A percentile compares a stretch with the other conserved stretches of the same genome.
Conservation (phyloP, 2,888 invertebrate genomes). For the Caradrina kadenii region DNA sequence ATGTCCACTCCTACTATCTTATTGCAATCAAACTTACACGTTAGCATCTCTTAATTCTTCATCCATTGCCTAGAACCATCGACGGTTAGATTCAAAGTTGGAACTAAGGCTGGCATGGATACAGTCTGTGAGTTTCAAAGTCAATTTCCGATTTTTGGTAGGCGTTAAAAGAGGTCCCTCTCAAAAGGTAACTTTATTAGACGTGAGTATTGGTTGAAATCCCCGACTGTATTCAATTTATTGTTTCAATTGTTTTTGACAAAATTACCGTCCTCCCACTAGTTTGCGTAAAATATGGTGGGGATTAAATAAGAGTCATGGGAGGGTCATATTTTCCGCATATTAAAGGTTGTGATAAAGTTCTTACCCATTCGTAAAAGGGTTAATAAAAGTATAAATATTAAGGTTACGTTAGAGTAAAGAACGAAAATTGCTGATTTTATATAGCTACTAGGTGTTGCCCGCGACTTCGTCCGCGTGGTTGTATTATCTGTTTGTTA, state of each 20-base stretch:
- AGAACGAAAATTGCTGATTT: no score
- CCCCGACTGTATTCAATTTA: slow-evolving; percentile 64
- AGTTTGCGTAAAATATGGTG: slow-evolving; percentile 37
- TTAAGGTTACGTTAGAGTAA: background rate
- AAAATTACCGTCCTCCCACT: slow-evolving; percentile 43
- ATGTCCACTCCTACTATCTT: slow-evolving; percentile 35
- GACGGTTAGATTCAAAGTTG: background rate
- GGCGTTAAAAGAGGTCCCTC: slow-evolving; percentile 39
- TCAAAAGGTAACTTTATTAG: slow-evolving; percentile 61
- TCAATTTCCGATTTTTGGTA: slow-evolving; percentile 14
- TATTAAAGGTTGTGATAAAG: slow-evolving; percentile 41
- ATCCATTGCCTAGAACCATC: slow-evolving; percentile 19
- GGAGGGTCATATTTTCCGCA: slow-evolving; percentile 27
- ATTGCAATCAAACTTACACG: background rate
- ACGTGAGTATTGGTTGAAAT: slow-evolving; percentile 63
- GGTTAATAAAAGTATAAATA: slow-evolving; percentile 9
- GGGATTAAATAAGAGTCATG: slow-evolving; percentile 33
- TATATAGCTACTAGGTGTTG: no score
- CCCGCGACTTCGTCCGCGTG: no score
- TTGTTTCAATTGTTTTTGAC: slow-evolving; percentile 63
- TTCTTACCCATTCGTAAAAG: background rate
- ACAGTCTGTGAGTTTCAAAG: fast-evolving
- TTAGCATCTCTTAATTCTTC: background rate
- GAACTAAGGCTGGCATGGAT: slow-evolving; percentile 9
- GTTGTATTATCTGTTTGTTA: no score